Conservation (phyloP, 2,113 vertebrate genomes). For the Nothoprocta perdicaria region DNA sequence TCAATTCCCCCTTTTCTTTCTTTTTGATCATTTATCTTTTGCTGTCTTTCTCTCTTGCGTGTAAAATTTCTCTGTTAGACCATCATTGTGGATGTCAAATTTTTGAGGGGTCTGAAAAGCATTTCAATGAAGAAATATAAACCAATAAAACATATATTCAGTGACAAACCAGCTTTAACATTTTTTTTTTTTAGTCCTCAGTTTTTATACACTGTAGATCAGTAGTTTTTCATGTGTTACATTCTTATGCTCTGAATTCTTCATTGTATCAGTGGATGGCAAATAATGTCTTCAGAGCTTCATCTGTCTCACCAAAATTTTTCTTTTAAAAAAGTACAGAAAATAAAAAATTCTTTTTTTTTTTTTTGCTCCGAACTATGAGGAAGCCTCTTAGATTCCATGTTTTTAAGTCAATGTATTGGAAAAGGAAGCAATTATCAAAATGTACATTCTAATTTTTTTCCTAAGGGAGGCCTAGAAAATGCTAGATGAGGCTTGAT, state of each 20-base stretch:
- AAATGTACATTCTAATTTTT: not conserved
- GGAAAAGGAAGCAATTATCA: slow-evolving; percentile 28
- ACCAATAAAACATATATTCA: not conserved
- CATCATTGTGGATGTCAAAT: not conserved
- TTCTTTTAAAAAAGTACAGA: no score
- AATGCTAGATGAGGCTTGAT: not conserved
- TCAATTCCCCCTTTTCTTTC: slow-evolving; percentile 2
- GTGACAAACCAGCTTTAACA: not conserved
- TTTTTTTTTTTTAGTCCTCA: not conserved
- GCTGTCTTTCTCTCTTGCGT: not conserved
- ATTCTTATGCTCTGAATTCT: not conserved
- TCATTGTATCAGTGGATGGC: not conserved
- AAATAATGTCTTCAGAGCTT: not conserved
- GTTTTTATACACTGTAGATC: not conserved
- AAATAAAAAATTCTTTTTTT: no score
- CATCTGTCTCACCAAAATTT: not conserved
- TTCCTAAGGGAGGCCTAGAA: not conserved
- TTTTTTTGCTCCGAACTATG: slow-evolving; percentile 39
- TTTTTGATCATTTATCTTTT: not conserved
- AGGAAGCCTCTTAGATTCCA: not conserved
- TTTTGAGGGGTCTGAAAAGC: not conserved
- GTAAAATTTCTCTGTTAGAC: not conserved
- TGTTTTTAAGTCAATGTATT: not conserved
- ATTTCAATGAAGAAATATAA: not conserved
- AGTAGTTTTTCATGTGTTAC: not conserved